These are phyloP conservation scores for Linhomoeus sp. DNA, from an alignment of 2,888 invertebrate species.

Conservation along the genomic window DNA sequence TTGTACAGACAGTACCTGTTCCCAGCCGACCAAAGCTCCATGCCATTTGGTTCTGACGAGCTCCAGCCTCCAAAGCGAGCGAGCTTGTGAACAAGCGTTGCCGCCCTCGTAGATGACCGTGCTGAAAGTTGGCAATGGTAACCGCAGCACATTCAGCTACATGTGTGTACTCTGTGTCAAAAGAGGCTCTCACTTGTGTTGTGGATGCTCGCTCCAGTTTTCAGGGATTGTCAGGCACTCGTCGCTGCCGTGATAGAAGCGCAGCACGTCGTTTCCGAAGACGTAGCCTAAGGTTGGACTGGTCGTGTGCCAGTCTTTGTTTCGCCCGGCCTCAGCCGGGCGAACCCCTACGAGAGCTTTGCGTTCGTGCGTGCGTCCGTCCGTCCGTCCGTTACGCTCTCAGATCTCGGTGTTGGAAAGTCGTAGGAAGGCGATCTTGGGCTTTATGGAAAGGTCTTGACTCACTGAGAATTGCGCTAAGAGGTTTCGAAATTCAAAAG, in stretches of 20 bases:
- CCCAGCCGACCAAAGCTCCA: constrained; percentile 27
- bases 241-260: constrained; percentile 96
- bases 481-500: too few relatives aligned
- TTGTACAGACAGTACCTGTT: constrained; percentile 11
- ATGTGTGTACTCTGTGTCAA: too few relatives aligned
- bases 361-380: too few relatives aligned
- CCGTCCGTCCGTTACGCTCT: too few relatives aligned
- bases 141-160: too few relatives aligned
- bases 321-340: too few relatives aligned
- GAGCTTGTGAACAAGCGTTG: constrained; percentile 87
- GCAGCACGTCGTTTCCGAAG: constrained; percentile 88
- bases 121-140: constrained; percentile 37
- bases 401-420: too few relatives aligned
- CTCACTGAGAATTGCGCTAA: too few relatives aligned
- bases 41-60: constrained; percentile 66
- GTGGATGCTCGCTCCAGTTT: constrained; percentile 26
- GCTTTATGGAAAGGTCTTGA: too few relatives aligned
- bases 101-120: constrained; percentile 98
- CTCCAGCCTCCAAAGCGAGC: constrained; percentile 91
- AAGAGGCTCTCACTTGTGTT: constrained; percentile 23
- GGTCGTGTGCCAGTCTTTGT: too few relatives aligned
- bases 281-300: constrained; percentile 52
- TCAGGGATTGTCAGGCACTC: constrained; percentile 91
- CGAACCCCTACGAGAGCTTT: too few relatives aligned
- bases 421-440: too few relatives aligned